A percentile compares a stretch with the other conserved stretches of the same genome.
These are phyloP conservation scores for Myiotriccus ornatus DNA, from an alignment of 2,797 vertebrate genomes.

Conservation along the genomic window DNA sequence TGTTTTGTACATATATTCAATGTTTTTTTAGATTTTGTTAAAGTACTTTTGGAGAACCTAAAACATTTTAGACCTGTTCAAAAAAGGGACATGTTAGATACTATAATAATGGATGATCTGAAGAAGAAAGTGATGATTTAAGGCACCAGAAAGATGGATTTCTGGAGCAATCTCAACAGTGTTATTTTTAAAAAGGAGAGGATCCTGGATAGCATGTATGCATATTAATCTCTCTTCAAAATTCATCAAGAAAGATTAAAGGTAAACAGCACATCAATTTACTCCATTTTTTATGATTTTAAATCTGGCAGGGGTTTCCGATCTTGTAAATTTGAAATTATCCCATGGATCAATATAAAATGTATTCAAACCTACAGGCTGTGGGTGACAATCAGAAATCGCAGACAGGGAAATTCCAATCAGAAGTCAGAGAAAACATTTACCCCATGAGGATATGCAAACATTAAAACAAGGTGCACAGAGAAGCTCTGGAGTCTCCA, in stretches of 20 bases:
- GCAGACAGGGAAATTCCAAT: background rate
- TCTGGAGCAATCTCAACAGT: background rate
- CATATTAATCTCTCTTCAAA: background rate
- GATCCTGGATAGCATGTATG: background rate
- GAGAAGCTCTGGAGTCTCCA: background rate
- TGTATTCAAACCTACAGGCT: background rate
- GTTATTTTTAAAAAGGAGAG: background rate
- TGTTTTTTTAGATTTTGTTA: background rate
- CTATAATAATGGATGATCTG: background rate
- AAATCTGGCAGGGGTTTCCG: background rate
- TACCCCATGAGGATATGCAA: background rate
- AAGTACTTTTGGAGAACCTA: background rate
- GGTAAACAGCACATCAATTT: background rate
- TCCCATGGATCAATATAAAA: background rate
- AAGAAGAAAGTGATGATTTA: background rate
- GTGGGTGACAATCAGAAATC: background rate
- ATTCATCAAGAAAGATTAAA: background rate
- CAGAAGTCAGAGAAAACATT: background rate
- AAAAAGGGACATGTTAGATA: background rate
- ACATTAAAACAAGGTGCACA: background rate
- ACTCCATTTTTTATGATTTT: background rate
- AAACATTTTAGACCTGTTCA: background rate
- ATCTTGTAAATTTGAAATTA: background rate
- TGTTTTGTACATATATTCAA: background rate
- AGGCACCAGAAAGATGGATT: background rate